phyloP scores from a whole-genome alignment of 2,888 invertebrate genomes.

The Oxycera nigricornis region DNA sequence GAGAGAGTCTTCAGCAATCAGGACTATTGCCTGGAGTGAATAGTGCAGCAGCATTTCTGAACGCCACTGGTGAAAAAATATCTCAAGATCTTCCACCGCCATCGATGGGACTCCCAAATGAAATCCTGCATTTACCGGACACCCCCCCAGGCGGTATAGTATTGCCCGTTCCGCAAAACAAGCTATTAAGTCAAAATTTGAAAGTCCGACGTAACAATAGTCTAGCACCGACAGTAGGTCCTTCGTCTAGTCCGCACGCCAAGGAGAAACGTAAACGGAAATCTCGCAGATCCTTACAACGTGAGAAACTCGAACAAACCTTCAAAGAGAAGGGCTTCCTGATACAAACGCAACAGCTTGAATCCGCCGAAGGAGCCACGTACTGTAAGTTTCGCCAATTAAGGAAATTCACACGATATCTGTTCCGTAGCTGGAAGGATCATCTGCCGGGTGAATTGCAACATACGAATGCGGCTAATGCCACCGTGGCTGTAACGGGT shows the following conservation, averaged over 20 bases:
- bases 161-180: constrained; percentile 48
- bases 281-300: constrained; percentile 80
- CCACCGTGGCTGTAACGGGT: constrained; percentile 49
- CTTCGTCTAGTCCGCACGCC: constrained; percentile 47
- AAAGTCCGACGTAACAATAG: neutral
- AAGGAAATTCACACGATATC: constrained; percentile 87
- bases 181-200: neutral
- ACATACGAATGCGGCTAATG: constrained; percentile 50
- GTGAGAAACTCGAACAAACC: constrained; percentile 89
- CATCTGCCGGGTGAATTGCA: constrained; percentile 81
- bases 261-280: constrained; percentile 70
- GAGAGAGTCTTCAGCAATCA: constrained; percentile 73
- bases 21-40: constrained; percentile 64
- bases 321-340: constrained; percentile 92
- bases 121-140: constrained; percentile 58
- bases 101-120: constrained; percentile 58
- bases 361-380: constrained; percentile 91
- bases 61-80: constrained; percentile 64
- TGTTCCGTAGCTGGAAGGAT: constrained; percentile 93
- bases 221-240: constrained; percentile 46
- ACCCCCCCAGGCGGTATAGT: constrained; percentile 54
- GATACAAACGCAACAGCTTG: constrained; percentile 91
- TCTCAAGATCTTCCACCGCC: constrained; percentile 57
- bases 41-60: constrained; percentile 64
- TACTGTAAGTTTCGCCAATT: constrained; percentile 92